Evolutionary conservation across 2,797 vertebrate species (phyloP).

Genomic region (Cottoperca gobio): DNA sequence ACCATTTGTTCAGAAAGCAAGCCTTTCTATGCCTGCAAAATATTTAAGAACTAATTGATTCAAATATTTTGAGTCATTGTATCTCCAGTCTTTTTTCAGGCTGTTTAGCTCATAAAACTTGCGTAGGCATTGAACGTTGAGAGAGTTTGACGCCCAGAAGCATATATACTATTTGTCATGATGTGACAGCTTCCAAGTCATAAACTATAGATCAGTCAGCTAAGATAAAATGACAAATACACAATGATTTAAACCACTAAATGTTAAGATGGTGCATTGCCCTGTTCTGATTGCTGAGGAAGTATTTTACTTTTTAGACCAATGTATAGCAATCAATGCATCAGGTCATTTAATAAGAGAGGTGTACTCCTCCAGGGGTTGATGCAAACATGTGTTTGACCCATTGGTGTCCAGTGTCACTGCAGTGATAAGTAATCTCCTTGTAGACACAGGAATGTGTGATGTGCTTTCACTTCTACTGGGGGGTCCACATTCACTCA

Average conservation of each 20-base stretch:
- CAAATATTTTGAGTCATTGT: not conserved
- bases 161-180: constrained; percentile 22
- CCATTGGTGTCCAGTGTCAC: constrained; percentile 42
- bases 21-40: not conserved
- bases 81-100: not conserved
- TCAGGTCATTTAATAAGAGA: not conserved
- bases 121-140: constrained; percentile 26
- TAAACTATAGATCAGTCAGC: constrained; percentile 28
- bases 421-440: constrained; percentile 75
- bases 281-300: not conserved
- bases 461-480: constrained; percentile 71
- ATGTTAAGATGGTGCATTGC: not conserved
- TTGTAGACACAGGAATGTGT: constrained; percentile 73
- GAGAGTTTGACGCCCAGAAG: constrained; percentile 32
- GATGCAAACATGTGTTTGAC: constrained; percentile 47
- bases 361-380: constrained; percentile 1
- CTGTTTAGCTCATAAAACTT: constrained; percentile 48
- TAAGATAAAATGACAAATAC: not conserved
- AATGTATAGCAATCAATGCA: not conserved
- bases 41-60: not conserved
- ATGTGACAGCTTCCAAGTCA: constrained; percentile 42
- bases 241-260: not conserved
- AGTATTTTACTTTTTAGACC: not conserved
- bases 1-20: not conserved
- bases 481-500: constrained; percentile 74